phyloP scores from a whole-genome alignment of 1,140 invertebrate species.

The Meloidogyne floridensis region DNA sequence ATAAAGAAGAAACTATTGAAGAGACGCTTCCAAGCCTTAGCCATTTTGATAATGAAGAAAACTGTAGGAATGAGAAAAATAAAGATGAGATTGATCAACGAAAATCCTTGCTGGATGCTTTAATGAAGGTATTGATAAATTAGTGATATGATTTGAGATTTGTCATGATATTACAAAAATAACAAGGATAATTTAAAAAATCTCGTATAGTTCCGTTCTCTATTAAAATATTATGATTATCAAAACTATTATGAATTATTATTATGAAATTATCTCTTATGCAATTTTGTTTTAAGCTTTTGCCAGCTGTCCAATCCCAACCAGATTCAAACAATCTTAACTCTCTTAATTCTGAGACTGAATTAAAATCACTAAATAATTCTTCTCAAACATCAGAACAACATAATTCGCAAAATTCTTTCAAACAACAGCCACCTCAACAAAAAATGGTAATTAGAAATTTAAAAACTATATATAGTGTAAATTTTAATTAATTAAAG shows the following conservation, averaged over 20 bases:
- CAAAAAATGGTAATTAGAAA: not conserved
- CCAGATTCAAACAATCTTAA: not conserved
- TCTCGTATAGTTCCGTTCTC: too few species aligned
- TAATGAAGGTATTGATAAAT: not conserved
- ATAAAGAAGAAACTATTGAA: constrained; percentile 2
- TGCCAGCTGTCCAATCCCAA: not conserved
- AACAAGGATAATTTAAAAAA: too few species aligned
- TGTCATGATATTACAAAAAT: too few species aligned
- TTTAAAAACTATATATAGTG: not conserved
- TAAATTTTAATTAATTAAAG: not conserved
- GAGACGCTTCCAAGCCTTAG: constrained; percentile 26
- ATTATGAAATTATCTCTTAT: too few species aligned
- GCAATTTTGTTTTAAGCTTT: not conserved
- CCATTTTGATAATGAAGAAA: constrained; percentile 2
- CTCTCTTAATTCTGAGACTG: not conserved
- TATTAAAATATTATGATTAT: too few species aligned
- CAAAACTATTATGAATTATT: too few species aligned
- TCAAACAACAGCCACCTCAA: not conserved
- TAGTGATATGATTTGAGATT: too few species aligned
- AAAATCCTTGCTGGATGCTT: constrained; percentile 14
- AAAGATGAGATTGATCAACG: not conserved
- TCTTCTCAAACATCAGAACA: not conserved
- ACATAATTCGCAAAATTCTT: not conserved
- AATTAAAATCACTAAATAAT: not conserved
- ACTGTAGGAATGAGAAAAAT: not conserved